Percentiles rank a stretch among this genome's conserved stretches.
Evolutionary conservation across 2,113 vertebrate species (phyloP).

Genomic region (Eulemur macaco): DNA sequence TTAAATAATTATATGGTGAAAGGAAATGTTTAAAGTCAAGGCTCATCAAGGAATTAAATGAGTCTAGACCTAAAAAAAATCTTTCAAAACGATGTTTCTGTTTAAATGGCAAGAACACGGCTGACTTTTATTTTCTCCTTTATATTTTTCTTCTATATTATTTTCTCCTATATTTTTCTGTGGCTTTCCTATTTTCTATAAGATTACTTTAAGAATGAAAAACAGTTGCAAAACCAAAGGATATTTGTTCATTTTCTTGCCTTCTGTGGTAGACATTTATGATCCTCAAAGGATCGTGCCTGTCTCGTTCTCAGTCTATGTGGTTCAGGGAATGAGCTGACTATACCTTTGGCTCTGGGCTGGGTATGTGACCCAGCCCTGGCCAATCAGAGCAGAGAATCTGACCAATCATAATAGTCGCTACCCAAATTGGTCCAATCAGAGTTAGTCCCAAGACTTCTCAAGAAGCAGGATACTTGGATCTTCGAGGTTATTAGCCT

Average conservation of each 20-base stretch:
- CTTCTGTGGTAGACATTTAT: neutral
- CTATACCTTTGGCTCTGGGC: no score
- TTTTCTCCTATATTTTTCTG: neutral
- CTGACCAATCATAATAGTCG: neutral
- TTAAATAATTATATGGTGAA: neutral
- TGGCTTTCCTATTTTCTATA: neutral
- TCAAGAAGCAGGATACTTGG: neutral
- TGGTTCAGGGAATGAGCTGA: neutral
- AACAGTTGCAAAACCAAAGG: neutral
- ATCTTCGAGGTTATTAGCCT: neutral
- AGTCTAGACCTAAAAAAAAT: neutral
- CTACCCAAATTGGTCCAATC: neutral
- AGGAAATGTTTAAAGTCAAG: constrained; percentile 30
- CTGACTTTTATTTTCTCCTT: neutral
- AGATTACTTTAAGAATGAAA: neutral
- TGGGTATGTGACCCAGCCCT: neutral
- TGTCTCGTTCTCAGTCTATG: neutral
- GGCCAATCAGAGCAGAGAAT: neutral
- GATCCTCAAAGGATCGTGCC: neutral
- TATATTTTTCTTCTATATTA: neutral
- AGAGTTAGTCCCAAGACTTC: neutral
- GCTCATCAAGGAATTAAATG: neutral
- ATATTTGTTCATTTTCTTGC: neutral
- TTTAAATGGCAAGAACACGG: neutral
- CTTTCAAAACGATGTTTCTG: neutral